Percentiles rank a stretch among this genome's conserved stretches.
These are phyloP conservation scores for Mechanitis mazaeus DNA, from an alignment of 2,888 invertebrate genomes.

Conservation along the genomic window DNA sequence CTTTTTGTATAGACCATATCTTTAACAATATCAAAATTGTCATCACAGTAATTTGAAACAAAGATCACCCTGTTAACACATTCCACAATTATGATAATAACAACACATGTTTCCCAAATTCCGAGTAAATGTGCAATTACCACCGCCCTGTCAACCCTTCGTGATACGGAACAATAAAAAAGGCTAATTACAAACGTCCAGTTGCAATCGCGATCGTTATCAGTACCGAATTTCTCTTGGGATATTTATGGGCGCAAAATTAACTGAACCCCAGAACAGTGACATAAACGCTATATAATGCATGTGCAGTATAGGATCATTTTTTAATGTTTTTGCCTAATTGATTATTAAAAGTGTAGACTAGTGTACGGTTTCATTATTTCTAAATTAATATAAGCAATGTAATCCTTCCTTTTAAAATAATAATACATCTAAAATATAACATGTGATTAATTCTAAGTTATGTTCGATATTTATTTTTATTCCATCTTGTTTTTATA, in stretches of 20 bases:
- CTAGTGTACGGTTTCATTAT: too few relatives aligned
- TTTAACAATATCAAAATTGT: too few relatives aligned
- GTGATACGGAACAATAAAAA: conserved; percentile 33
- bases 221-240: conserved; percentile 30
- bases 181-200: conserved; percentile 34
- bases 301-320: neutral
- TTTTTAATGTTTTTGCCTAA: neutral
- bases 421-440: too few relatives aligned
- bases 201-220: conserved; percentile 32
- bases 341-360: too few relatives aligned
- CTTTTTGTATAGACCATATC: too few relatives aligned
- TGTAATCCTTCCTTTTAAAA: too few relatives aligned
- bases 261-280: conserved; percentile 14
- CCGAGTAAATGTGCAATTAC: conserved; percentile 27
- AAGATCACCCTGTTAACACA: conserved; percentile 18
- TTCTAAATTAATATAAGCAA: too few relatives aligned
- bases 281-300: conserved; percentile 10
- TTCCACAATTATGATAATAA: conserved; percentile 31
- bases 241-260: conserved; percentile 29
- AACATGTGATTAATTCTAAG: too few relatives aligned
- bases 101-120: conserved; percentile 29
- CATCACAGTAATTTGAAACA: too few relatives aligned
- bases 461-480: too few relatives aligned
- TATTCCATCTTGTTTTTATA: too few relatives aligned
- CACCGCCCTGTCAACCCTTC: conserved; percentile 27